Percentiles rank a stretch among this genome's conserved stretches.
Evolutionary conservation across 2,113 vertebrate genomes (phyloP).

Genomic region (Spilogale gracilis): DNA sequence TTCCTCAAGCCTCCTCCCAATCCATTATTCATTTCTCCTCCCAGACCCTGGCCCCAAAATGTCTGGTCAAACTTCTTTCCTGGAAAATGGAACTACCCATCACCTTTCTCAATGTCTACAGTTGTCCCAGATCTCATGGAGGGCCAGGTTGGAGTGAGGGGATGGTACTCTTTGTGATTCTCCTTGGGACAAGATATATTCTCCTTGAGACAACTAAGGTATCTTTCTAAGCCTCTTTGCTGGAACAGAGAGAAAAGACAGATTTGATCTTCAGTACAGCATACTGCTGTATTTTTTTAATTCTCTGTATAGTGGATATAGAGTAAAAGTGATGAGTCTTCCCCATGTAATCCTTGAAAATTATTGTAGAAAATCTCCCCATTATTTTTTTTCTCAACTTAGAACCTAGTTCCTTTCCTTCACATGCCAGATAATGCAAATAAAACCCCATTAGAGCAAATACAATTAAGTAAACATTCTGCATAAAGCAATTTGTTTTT

Average conservation of each 20-base stretch:
- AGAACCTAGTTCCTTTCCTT: slow-evolving; percentile 46
- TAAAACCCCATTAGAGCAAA: slow-evolving; percentile 50
- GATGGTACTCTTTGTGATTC: not conserved
- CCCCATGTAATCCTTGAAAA: not conserved
- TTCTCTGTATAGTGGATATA: not conserved
- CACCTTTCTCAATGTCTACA: not conserved
- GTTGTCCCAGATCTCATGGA: not conserved
- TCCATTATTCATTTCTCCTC: not conserved
- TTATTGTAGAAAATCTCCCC: not conserved
- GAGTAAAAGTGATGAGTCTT: not conserved
- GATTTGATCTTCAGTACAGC: not conserved
- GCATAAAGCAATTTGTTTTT: slow-evolving; percentile 64
- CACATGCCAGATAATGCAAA: slow-evolving; percentile 29
- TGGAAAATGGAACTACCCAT: not conserved
- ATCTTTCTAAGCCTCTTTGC: not conserved
- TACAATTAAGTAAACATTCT: slow-evolving; percentile 63
- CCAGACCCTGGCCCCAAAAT: not conserved
- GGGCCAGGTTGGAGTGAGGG: too few species aligned
- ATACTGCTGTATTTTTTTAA: not conserved
- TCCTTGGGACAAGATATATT: not conserved
- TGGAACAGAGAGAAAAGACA: not conserved
- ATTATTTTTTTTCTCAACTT: slow-evolving; percentile 20
- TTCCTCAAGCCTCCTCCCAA: not conserved
- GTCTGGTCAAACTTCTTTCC: not conserved
- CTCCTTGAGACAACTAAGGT: not conserved